These are phyloP conservation scores for Lepisosteus oculatus DNA, from an alignment of 2,113 vertebrate species.

Conservation along the genomic window DNA sequence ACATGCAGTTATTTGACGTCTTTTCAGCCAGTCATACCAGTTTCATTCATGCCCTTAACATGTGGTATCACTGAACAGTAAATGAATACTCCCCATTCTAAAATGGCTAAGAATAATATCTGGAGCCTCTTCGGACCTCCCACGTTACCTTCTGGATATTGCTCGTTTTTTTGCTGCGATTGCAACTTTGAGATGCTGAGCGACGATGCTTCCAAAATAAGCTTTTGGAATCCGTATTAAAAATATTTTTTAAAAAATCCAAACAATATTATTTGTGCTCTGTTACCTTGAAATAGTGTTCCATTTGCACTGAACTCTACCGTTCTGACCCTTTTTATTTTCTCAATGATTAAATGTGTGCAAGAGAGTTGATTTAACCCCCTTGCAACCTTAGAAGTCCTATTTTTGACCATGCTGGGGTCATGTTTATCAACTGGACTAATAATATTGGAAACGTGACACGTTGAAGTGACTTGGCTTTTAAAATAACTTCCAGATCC, in stretches of 20 bases:
- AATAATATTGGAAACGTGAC: slow-evolving; percentile 13
- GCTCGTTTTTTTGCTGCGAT: not conserved
- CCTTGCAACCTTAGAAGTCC: slow-evolving; percentile 19
- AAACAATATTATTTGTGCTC: not conserved
- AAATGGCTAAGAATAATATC: slow-evolving; percentile 44
- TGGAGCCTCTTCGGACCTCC: slow-evolving; percentile 17
- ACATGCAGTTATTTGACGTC: slow-evolving; percentile 41
- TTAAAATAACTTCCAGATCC: slow-evolving; percentile 10
- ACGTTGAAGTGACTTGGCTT: not conserved
- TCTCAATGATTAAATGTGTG: slow-evolving; percentile 12
- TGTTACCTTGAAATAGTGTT: not conserved
- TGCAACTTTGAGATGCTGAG: slow-evolving; percentile 8
- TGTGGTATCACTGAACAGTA: slow-evolving; percentile 32
- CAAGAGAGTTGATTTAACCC: slow-evolving; percentile 16
- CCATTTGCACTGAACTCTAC: not conserved
- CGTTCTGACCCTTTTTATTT: slow-evolving; percentile 13
- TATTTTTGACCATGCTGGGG: slow-evolving; percentile 21
- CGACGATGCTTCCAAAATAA: slow-evolving; percentile 39
- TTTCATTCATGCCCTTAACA: slow-evolving; percentile 23
- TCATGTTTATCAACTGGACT: slow-evolving; percentile 19
- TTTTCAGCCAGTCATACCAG: slow-evolving; percentile 26
- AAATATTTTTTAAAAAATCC: not conserved
- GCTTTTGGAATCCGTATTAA: not conserved
- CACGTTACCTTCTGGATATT: slow-evolving; percentile 36
- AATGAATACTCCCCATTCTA: slow-evolving; percentile 27